Percentiles rank a stretch among this genome's conserved stretches.
phyloP scores from a whole-genome alignment of 2,113 vertebrate genomes.

The Coreoperca whiteheadi region DNA sequence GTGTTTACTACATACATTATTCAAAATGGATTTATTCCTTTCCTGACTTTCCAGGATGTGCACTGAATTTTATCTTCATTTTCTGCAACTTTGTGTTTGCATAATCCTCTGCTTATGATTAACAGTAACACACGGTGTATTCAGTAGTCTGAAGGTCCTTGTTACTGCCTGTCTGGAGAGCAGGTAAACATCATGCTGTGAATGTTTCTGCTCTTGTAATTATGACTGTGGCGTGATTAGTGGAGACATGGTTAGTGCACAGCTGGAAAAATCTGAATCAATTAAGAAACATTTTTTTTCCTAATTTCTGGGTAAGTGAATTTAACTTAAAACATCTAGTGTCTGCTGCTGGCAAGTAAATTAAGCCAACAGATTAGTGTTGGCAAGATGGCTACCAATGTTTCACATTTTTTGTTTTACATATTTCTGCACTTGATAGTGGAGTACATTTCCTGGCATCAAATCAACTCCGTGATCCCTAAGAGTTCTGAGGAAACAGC shows the following conservation, averaged over 20 bases:
- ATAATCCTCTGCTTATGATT: neutral
- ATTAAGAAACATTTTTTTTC: neutral
- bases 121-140: neutral
- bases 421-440: slow-evolving; percentile 10
- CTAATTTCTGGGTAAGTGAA: slow-evolving; percentile 1
- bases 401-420: neutral
- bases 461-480: slow-evolving; percentile 35
- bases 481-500: slow-evolving; percentile 24
- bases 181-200: slow-evolving; percentile 3
- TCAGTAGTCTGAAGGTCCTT: neutral
- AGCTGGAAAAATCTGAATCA: slow-evolving; percentile 19
- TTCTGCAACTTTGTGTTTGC: neutral
- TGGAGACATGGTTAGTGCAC: neutral
- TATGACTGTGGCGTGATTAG: slow-evolving; percentile 21
- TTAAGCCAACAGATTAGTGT: neutral
- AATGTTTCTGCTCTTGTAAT: slow-evolving; percentile 37
- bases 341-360: slow-evolving; percentile 2
- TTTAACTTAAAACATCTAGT: neutral
- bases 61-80: neutral
- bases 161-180: neutral
- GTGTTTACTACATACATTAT: neutral
- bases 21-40: neutral
- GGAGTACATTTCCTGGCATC: slow-evolving; percentile 57
- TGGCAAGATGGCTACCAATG: neutral
- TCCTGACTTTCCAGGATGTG: neutral